phyloP scores from a whole-genome alignment of 2,113 vertebrate species.

The Corythornis cristatus region DNA sequence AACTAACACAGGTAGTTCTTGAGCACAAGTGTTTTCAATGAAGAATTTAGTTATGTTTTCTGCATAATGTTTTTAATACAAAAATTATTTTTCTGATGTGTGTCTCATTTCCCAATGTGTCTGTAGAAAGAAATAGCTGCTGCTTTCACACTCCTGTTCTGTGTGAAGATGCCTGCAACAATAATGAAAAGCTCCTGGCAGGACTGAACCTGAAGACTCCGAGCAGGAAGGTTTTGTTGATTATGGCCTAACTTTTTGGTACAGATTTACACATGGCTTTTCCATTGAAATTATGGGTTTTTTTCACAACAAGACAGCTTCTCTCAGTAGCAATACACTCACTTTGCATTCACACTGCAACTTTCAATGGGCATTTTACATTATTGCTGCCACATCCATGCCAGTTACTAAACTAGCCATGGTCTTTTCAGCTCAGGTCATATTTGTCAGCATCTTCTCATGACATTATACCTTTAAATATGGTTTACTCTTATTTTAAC shows the following conservation, averaged over 20 bases:
- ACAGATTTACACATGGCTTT: not conserved
- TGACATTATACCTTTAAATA: not conserved
- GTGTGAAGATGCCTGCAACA: not conserved
- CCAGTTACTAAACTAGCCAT: not conserved
- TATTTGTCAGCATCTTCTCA: not conserved
- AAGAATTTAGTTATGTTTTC: not conserved
- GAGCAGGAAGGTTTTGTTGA: conserved; percentile 37
- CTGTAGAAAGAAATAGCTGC: not conserved
- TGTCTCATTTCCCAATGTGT: not conserved
- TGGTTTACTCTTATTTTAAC: not conserved
- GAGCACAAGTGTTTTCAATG: not conserved
- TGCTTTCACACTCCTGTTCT: not conserved
- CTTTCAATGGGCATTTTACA: not conserved
- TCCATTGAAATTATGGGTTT: not conserved
- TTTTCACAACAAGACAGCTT: conserved; percentile 2
- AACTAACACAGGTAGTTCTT: not conserved
- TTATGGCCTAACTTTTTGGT: conserved; percentile 7
- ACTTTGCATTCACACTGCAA: not conserved
- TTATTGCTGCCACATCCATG: not conserved
- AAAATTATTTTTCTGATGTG: not conserved
- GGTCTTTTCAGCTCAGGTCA: not conserved
- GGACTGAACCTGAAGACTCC: not conserved
- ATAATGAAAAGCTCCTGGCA: not conserved
- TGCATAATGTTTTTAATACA: not conserved
- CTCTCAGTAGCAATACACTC: not conserved